phyloP scores from a whole-genome alignment of 2,113 vertebrate genomes.

The Microcebus lehilahytsara region DNA sequence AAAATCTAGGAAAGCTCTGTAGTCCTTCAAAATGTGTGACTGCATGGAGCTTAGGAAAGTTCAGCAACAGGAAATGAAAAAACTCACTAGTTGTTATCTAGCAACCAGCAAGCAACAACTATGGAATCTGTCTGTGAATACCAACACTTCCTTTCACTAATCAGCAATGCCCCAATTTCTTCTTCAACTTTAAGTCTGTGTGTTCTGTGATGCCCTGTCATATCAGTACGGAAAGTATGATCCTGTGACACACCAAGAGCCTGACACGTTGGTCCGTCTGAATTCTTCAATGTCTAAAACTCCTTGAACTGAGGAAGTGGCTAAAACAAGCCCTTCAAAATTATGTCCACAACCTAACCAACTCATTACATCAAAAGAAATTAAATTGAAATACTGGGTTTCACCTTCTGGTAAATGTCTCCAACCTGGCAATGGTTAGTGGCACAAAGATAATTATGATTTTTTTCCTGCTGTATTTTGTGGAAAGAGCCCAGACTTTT shows the following conservation, averaged over 20 bases:
- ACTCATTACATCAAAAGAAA: not conserved
- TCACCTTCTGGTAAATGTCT: not conserved
- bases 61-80: not conserved
- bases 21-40: not conserved
- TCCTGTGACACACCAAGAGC: not conserved
- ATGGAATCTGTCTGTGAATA: not conserved
- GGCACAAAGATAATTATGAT: not conserved
- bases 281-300: not conserved
- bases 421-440: not conserved
- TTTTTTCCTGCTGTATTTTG: not conserved
- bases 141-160: not conserved
- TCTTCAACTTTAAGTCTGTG: not conserved
- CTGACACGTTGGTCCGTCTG: not conserved
- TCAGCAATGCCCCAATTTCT: not conserved
- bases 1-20: not conserved
- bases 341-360: not conserved
- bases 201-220: not conserved
- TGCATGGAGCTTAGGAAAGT: not conserved
- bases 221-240: not conserved
- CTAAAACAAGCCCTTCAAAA: not conserved
- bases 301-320: not conserved
- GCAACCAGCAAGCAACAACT: not conserved
- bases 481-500: not conserved
- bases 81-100: not conserved
- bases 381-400: not conserved